Percentiles rank a stretch among this genome's conserved stretches.
These are phyloP conservation scores for Lycaon pictus DNA, from an alignment of 2,113 vertebrate species.

Conservation along the genomic window DNA sequence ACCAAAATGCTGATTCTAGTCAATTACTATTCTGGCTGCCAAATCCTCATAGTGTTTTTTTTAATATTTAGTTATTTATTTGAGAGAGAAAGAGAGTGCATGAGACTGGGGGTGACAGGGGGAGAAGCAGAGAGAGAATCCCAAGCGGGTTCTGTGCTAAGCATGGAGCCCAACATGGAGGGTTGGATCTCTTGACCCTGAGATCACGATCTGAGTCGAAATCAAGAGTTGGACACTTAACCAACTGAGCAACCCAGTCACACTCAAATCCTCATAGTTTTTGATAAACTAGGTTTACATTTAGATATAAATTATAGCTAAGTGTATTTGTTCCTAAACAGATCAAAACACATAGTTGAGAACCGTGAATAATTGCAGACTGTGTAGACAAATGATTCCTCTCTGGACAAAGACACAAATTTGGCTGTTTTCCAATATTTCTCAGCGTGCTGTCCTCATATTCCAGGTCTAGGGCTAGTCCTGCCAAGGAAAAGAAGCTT, in stretches of 20 bases:
- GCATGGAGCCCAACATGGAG: neutral
- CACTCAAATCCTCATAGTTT: slow-evolving; percentile 15
- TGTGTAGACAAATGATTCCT: neutral
- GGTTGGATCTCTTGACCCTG: neutral
- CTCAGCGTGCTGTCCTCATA: neutral
- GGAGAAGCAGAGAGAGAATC: neutral
- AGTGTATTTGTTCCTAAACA: neutral
- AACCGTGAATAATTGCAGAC: neutral
- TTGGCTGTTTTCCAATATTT: slow-evolving; percentile 31
- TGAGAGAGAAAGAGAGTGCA: neutral
- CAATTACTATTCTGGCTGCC: neutral
- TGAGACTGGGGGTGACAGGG: neutral
- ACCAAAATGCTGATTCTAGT: slow-evolving; percentile 53
- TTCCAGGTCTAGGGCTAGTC: neutral
- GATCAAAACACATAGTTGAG: neutral
- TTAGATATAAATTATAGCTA: neutral
- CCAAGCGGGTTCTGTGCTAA: neutral
- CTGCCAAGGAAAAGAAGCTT: neutral
- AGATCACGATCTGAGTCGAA: neutral
- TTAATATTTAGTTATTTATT: neutral
- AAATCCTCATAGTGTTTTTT: slow-evolving; percentile 7
- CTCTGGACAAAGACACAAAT: slow-evolving; percentile 50
- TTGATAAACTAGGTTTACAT: neutral
- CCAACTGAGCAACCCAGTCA: neutral
- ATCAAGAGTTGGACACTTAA: neutral